Evolutionary conservation across 2,113 vertebrate genomes (phyloP).

Genomic region (Gavialis gangeticus): DNA sequence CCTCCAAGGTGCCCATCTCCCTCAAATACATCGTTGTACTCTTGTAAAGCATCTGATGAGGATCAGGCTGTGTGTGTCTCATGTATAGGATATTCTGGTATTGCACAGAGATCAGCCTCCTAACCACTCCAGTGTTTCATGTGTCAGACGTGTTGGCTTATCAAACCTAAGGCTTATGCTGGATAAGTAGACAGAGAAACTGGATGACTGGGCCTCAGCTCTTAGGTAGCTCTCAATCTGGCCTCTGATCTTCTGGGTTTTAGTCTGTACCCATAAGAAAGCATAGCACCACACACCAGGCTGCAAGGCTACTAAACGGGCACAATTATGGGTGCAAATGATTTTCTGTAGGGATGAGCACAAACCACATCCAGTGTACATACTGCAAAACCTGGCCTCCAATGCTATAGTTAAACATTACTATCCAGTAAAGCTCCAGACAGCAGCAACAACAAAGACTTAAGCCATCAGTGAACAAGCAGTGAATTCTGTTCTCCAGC

Average conservation of each 20-base stretch:
- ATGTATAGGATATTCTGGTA: too few species aligned
- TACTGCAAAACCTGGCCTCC: too few species aligned
- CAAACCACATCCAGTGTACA: not conserved
- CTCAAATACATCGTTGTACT: too few species aligned
- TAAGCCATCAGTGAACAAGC: not conserved
- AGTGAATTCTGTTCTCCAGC: not conserved
- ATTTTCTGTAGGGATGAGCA: not conserved
- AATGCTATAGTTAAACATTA: too few species aligned
- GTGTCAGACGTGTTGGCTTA: not conserved
- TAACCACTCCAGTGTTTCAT: not conserved
- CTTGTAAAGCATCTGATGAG: too few species aligned
- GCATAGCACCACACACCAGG: not conserved
- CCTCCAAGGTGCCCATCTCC: too few species aligned
- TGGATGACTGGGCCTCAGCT: not conserved
- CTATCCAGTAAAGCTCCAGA: not conserved
- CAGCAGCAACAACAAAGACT: not conserved
- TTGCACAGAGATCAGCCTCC: too few species aligned
- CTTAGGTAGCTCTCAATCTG: not conserved
- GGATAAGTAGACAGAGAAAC: not conserved
- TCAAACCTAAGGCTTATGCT: not conserved
- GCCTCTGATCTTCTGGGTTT: not conserved
- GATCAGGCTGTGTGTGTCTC: too few species aligned
- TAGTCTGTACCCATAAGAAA: not conserved
- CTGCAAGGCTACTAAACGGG: not conserved
- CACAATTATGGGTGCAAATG: not conserved